Conservation (phyloP, 2,888 invertebrate species). For the Ernsta delagoae region DNA sequence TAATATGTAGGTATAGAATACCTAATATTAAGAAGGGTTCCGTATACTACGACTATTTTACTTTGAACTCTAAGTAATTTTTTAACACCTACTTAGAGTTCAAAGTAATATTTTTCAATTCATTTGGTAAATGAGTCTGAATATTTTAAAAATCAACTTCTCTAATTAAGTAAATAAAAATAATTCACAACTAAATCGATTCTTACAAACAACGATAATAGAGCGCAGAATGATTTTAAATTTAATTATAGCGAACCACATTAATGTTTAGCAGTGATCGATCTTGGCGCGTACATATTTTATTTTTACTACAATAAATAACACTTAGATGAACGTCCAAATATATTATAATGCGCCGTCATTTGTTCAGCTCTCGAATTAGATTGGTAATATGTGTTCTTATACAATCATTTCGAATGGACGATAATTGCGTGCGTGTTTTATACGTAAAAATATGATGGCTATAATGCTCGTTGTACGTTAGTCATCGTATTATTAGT, state of each 20-base stretch:
- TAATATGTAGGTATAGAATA: not conserved
- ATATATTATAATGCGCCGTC: constrained; percentile 50
- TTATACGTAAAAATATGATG: constrained; percentile 62
- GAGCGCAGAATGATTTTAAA: not conserved
- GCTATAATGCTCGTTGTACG: constrained; percentile 60
- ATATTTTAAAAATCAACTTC: too few species aligned
- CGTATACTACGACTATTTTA: not conserved
- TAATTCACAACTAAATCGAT: not conserved
- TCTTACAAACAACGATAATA: not conserved
- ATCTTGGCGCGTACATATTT: constrained; percentile 45
- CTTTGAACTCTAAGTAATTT: too few species aligned
- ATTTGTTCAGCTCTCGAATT: constrained; percentile 53
- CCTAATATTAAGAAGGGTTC: constrained; percentile 14
- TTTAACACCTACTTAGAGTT: too few species aligned
- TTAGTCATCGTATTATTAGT: constrained; percentile 64
- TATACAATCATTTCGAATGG: constrained; percentile 67
- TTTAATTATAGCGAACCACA: not conserved
- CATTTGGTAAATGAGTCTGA: too few species aligned
- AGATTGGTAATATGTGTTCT: constrained; percentile 67
- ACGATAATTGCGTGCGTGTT: constrained; percentile 68
- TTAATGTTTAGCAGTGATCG: not conserved
- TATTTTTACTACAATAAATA: constrained; percentile 47
- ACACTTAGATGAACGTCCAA: constrained; percentile 40
- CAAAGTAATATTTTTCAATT: too few species aligned
- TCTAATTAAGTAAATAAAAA: too few species aligned